Evolutionary conservation across 2,888 invertebrate species (phyloP).

Genomic region (Eulithis testata): DNA sequence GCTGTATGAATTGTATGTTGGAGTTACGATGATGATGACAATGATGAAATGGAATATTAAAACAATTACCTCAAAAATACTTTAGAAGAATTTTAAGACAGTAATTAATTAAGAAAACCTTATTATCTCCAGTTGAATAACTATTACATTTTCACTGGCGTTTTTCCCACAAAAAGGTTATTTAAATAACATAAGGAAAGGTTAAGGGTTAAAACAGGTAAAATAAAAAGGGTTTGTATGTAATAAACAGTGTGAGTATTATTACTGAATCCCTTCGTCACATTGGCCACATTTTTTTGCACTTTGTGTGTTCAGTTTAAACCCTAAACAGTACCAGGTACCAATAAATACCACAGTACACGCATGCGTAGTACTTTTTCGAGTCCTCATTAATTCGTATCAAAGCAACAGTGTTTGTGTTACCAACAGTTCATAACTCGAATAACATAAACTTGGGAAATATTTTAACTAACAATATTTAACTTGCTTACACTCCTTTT

Average conservation of each 20-base stretch:
- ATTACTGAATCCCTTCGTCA: not conserved
- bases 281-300: not conserved
- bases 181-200: constrained; percentile 1
- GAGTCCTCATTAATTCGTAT: constrained; percentile 6
- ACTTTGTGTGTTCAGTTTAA: no score
- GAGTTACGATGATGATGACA: no score
- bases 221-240: not conserved
- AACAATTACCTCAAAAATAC: no score
- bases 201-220: constrained; percentile 4
- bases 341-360: constrained; percentile 13
- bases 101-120: no score
- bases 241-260: not conserved
- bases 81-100: no score
- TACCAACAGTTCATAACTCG: constrained; percentile 7
- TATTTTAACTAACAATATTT: not conserved
- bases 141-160: not conserved
- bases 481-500: not conserved
- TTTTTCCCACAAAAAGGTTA: not conserved
- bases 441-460: not conserved
- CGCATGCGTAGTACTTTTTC: constrained; percentile 25
- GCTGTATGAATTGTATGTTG: no score
- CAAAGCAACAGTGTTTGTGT: constrained; percentile 29
- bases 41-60: no score
- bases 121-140: not conserved
- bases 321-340: constrained; percentile 7